Evolutionary conservation across 2,888 invertebrate genomes (phyloP).

Genomic region (Dolichopus griseipennis): DNA sequence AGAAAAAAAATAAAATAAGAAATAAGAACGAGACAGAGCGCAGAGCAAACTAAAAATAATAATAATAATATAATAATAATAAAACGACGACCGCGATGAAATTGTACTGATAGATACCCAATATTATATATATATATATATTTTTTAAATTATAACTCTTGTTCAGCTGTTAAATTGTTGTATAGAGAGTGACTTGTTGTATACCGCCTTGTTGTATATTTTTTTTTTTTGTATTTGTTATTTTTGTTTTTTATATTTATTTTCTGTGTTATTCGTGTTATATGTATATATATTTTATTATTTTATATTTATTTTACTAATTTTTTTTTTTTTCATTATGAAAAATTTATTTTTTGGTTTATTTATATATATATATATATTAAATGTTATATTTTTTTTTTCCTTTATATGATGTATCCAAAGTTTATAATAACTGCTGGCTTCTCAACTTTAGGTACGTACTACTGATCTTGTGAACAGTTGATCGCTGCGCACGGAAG

Average conservation of each 20-base stretch:
- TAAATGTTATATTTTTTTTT: no score
- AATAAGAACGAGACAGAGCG: not conserved
- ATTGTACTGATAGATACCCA: not conserved
- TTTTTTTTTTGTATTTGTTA: not conserved
- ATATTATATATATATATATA: not conserved
- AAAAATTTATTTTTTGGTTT: not conserved
- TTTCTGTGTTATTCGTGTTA: not conserved
- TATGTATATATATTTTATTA: not conserved
- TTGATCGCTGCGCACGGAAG: slow-evolving; percentile 45
- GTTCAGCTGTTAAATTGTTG: slow-evolving; percentile 2
- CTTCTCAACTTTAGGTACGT: slow-evolving; percentile 9
- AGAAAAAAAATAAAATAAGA: not conserved
- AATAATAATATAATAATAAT: no score
- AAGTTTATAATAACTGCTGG: slow-evolving; percentile 6
- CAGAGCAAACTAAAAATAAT: not conserved
- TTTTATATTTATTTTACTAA: not conserved
- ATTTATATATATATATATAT: no score
- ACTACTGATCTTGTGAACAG: slow-evolving; percentile 26
- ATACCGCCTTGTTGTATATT: not conserved
- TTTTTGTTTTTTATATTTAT: not conserved
- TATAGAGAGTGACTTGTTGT: not conserved
- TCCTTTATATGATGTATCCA: not conserved
- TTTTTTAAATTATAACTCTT: not conserved
- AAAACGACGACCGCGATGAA: not conserved
- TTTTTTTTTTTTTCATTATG: not conserved